A percentile compares a stretch with the other conserved stretches of the same genome.
Evolutionary conservation across 2,113 vertebrate genomes (phyloP).

Genomic region (Heterocephalus glaber): DNA sequence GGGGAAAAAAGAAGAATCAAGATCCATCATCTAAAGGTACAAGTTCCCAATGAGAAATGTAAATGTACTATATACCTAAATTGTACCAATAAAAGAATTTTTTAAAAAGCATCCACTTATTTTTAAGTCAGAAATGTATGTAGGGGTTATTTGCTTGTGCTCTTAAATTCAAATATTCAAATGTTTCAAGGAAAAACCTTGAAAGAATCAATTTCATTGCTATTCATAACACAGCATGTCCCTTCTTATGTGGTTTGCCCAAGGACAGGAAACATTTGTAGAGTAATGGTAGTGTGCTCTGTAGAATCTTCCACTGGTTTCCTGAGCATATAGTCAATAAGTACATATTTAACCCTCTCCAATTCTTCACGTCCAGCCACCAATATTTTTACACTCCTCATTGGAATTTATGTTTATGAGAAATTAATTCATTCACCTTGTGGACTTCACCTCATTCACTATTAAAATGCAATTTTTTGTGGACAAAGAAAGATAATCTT

Average conservation of each 20-base stretch:
- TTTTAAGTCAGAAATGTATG: not conserved
- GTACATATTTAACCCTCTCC: not conserved
- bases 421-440: not conserved
- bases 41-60: too few relatives aligned
- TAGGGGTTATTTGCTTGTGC: not conserved
- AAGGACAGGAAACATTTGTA: not conserved
- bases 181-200: slow-evolving; percentile 3
- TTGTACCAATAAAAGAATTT: too few relatives aligned
- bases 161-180: slow-evolving; percentile 22
- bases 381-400: not conserved
- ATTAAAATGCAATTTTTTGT: not conserved
- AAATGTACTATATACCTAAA: too few relatives aligned
- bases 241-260: not conserved
- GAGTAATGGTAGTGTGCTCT: fast-evolving
- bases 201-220: not conserved
- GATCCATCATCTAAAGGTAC: too few relatives aligned
- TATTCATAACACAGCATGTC: not conserved
- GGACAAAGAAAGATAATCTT: not conserved
- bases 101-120: not conserved
- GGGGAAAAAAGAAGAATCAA: too few relatives aligned
- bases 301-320: not conserved
- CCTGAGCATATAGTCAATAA: not conserved
- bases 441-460: not conserved
- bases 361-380: not conserved
- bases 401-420: not conserved